Base-by-base conservation (phyloP, 2,797 vertebrate species). In the Gymnodraco acuticeps region DNA sequence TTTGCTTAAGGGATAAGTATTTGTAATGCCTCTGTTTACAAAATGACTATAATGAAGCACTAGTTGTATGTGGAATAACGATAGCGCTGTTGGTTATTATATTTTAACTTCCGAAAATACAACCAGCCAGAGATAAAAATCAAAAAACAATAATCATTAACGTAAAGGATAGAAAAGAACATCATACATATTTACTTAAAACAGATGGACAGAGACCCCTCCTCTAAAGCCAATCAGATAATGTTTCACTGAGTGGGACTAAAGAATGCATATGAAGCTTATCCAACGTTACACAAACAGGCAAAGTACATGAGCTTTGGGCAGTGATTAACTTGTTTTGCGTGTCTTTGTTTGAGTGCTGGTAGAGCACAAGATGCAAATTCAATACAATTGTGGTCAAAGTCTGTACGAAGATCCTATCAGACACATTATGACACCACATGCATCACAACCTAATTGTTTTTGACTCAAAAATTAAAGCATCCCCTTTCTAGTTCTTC, bases 271-370 rank as follows among this genome's bases (percentile, higher is more conserved):
- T 7, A 42, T 70, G 64, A 4, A 67, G 63, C 11, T 54, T 14
- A 59, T 56, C 56, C 12, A 52, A 52, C 27, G 17, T 62, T 71
- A 12, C 31, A 17, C 20, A 14, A 5, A 8, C 10, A 47, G 73
- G 55, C 70, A 77, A 80, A 85, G 75, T 76, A 50, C 69, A 76
- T 15, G 23, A 58, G 20, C 62, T 52, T 9, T 1, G 8, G 31
- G 62, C 38, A 70, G 20, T 69, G 50, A 70, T 70, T 55, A 67
- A 65, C 20, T 77, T 19, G 53, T 45, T 41, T 70, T 38, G n/a
- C 23, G 15, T 27, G 31, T 42, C 2, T 15, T 14, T 56, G 15
- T 27, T 38, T 38, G 3, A 7, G 9, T 20, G 42, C 38, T 55
- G 5, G 5, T 23, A 12, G 9, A 43, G 46, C 2, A 51, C 14